Base-by-base conservation (phyloP, 2,888 invertebrate genomes). In the Asteroscopus sphinx region DNA sequence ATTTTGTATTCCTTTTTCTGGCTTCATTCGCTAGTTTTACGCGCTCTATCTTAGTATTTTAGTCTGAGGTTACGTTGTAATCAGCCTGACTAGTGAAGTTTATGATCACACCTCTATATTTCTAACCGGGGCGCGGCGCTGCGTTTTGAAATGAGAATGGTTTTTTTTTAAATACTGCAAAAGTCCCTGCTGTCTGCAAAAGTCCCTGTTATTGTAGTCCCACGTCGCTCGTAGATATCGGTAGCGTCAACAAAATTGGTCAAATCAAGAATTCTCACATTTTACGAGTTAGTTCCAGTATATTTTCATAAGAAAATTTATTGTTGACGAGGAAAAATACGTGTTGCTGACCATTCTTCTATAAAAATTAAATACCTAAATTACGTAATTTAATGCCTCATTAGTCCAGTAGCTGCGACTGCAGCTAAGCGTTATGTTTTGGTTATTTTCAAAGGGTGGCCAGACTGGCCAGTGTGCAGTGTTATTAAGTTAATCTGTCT, bases 191-290 rank as follows among this genome's bases (percentile, higher is more conserved):
- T 40, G 51, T 54, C 57, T 56, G 41, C 52, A 57, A 52, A 61
- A 46, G 28, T 55, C n/a, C 39, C 41, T 32, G 58, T 51, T 68
- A 62, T 53, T 62, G 58, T 61, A 57, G 44, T 41, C 32, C 32
- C 41, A 44, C 30, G 30, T 57, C 32, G 13, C 16, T 57, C 32
- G 13, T 15, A 44, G 33, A 42, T 53, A 68, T 52, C 47, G 41
- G 41, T 42, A 28, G 17, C 37, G 26, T 52, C 56, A 15, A 35
- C 21, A 55, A 59, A 65, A 73, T 76, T 76, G 65, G 69, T 68
- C 9, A 61, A 73, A 73, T 62, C 69, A 73, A 55, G 45, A 68
- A 52, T 46, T 51, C 60, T 64, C 60, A 68, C 60, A 62, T 51
- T 58, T 44, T 41, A 3, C 37, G 42, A 28, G 40, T 52, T 42